A percentile compares a stretch with the other conserved stretches of the same genome.
phyloP scores from a whole-genome alignment of 1,140 invertebrate genomes.

The Sycophila sp. region DNA sequence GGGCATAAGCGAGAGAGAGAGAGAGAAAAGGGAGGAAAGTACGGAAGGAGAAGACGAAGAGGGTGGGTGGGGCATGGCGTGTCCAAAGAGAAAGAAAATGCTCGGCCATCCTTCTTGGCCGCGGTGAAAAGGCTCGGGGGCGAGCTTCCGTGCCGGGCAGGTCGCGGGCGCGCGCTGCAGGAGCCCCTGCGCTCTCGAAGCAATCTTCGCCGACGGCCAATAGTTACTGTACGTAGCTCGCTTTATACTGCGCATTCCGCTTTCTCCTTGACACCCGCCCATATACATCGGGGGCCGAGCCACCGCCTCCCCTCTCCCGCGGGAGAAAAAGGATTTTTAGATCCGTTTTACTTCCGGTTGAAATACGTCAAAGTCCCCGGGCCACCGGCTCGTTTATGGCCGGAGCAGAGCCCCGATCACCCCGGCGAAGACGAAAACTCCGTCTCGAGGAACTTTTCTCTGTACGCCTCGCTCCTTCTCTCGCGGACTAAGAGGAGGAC shows the following conservation, averaged over 20 bases:
- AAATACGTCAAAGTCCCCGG: conserved; percentile 34
- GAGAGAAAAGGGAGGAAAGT: neutral
- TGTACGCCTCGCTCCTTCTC: neutral
- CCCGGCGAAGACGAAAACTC: neutral
- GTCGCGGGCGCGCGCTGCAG: neutral
- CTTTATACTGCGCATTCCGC: conserved; percentile 25
- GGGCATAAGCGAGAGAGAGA: neutral
- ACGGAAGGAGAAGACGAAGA: neutral
- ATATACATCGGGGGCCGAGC: no score
- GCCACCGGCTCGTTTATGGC: conserved; percentile 20
- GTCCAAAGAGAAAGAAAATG: conserved; percentile 17
- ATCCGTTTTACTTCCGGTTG: conserved; percentile 34
- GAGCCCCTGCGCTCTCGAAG: no score
- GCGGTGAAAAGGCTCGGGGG: conserved; percentile 10
- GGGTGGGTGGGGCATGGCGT: neutral
- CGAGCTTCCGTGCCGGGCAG: conserved; percentile 1
- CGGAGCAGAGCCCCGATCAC: neutral
- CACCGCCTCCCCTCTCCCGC: neutral
- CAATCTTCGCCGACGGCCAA: conserved; percentile 6
- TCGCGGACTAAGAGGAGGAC: neutral
- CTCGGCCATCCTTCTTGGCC: neutral
- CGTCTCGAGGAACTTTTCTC: conserved; percentile 19
- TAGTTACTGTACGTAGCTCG: neutral
- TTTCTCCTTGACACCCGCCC: conserved; percentile 22
- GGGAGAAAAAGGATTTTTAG: conserved; percentile 29